Conservation (phyloP, 2,113 vertebrate species). For the Xiphias gladius region DNA sequence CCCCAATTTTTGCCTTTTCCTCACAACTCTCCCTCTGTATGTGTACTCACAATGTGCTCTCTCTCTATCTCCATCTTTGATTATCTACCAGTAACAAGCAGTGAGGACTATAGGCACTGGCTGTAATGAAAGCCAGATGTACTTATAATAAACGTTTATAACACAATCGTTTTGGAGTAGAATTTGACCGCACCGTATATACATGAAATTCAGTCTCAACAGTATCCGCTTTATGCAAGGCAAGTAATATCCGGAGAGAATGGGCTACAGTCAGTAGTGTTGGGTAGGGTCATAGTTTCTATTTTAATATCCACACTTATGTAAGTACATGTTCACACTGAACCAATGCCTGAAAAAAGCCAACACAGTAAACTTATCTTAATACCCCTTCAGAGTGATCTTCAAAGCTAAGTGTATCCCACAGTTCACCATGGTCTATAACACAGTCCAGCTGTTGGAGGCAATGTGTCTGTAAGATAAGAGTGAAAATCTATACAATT, state of each 20-base stretch:
- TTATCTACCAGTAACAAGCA: background rate
- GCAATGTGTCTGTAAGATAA: too few species aligned
- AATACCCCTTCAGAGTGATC: too few species aligned
- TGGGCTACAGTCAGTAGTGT: background rate
- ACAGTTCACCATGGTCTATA: too few species aligned
- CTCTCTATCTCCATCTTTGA: background rate
- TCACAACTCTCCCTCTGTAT: background rate
- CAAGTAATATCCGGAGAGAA: too few species aligned
- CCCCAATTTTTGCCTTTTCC: constrained; percentile 8
- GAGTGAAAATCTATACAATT: too few species aligned
- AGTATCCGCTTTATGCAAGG: background rate
- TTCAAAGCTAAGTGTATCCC: too few species aligned
- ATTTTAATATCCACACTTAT: background rate
- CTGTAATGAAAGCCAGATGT: background rate
- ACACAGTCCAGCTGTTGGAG: too few species aligned
- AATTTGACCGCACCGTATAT: background rate
- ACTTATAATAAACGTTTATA: background rate
- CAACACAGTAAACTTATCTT: too few species aligned
- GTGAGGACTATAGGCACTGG: background rate
- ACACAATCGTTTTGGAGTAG: too few species aligned
- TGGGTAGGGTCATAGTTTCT: background rate
- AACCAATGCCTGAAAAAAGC: too few species aligned
- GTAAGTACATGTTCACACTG: too few species aligned
- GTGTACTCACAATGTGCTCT: background rate
- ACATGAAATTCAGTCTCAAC: background rate